phyloP scores from a whole-genome alignment of 2,888 invertebrate species.

The Dascillus cervinus region DNA sequence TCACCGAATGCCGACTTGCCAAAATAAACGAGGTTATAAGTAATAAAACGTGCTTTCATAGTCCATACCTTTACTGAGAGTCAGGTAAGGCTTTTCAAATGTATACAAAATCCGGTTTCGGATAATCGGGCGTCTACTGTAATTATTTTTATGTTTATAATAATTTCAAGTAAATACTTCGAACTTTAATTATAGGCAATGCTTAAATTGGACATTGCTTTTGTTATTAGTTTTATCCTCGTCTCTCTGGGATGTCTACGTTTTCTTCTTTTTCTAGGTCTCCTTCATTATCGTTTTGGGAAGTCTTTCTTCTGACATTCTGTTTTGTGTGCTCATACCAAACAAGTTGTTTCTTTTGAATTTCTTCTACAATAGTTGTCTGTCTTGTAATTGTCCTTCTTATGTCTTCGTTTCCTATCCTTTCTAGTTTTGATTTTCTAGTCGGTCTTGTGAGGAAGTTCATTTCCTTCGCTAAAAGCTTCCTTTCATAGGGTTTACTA shows the following conservation, averaged over 20 bases:
- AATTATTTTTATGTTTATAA: no score
- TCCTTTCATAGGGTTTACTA: no score
- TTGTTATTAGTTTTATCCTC: background rate
- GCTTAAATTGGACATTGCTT: no score
- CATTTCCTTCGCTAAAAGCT: background rate
- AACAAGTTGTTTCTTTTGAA: constrained; percentile 1
- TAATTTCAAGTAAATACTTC: no score
- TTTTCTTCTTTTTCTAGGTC: background rate
- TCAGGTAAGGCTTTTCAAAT: no score
- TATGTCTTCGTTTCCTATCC: background rate
- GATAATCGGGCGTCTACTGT: no score
- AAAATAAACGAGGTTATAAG: no score
- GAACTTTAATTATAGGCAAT: no score
- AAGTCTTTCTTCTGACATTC: background rate
- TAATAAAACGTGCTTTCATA: no score
- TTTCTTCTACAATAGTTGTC: background rate
- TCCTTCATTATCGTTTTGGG: background rate
- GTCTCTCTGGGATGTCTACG: background rate
- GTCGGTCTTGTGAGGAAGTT: background rate
- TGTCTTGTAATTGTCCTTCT: background rate
- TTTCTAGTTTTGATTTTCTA: background rate
- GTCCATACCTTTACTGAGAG: no score
- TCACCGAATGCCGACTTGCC: no score
- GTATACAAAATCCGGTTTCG: no score
- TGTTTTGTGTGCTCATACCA: background rate